Percentiles rank a stretch among this genome's conserved stretches.
Evolutionary conservation across 2,797 vertebrate genomes (phyloP).

Genomic region (Thamnophis elegans): DNA sequence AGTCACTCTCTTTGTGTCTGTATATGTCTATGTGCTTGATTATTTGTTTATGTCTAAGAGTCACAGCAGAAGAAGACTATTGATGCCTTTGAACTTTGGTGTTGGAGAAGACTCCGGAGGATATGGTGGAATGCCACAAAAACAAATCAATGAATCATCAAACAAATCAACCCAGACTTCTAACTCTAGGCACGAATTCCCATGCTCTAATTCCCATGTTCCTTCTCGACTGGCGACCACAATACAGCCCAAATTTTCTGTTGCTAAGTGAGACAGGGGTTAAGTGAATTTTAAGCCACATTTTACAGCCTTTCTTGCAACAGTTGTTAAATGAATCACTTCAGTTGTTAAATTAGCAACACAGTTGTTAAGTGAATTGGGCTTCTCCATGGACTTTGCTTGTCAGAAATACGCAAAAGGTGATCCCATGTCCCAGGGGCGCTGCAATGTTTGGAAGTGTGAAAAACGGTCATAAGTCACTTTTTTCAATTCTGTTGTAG

Average conservation of each 20-base stretch:
- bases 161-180: neutral
- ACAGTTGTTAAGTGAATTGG: neutral
- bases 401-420: neutral
- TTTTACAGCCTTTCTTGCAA: too few species aligned
- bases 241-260: too few species aligned
- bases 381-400: neutral
- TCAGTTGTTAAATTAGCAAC: neutral
- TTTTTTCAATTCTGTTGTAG: neutral
- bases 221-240: too few species aligned
- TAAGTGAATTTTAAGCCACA: too few species aligned
- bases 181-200: neutral
- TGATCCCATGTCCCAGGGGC: neutral
- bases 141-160: neutral
- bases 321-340: neutral
- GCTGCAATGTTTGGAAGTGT: neutral
- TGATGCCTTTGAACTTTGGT: neutral
- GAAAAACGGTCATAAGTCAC: neutral
- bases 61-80: neutral
- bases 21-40: neutral
- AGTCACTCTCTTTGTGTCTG: neutral
- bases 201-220: neutral
- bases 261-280: too few species aligned
- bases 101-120: neutral
- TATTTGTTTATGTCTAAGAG: neutral
- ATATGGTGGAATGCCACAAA: neutral